A percentile compares a stretch with the other conserved stretches of the same genome.
Conservation (phyloP, 2,888 invertebrate genomes). For the Sympetrum striolatum region DNA sequence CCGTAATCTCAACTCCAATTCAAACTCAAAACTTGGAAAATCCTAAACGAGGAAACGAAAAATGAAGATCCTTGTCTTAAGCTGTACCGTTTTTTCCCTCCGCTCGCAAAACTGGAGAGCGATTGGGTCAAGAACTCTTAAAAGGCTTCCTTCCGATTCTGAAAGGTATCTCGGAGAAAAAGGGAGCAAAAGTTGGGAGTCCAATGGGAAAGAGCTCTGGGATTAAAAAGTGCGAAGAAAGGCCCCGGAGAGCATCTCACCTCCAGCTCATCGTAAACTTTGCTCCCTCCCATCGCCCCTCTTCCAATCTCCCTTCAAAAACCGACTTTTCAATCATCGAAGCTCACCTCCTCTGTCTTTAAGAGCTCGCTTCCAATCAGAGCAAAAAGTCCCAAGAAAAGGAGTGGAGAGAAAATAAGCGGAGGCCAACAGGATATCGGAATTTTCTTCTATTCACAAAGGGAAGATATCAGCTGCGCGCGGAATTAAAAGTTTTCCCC, state of each 20-base stretch:
- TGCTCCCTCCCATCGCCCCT: background rate
- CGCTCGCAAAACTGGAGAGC: background rate
- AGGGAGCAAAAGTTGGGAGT: background rate
- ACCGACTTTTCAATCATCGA: conserved; percentile 31
- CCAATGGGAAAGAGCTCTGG: background rate
- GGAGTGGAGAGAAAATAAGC: background rate
- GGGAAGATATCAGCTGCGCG: too few relatives aligned
- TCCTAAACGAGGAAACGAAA: background rate
- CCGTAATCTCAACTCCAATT: background rate
- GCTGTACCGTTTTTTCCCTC: background rate
- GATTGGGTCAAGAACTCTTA: background rate
- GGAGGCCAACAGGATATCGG: too few relatives aligned
- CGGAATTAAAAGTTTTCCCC: too few relatives aligned
- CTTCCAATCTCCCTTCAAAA: background rate
- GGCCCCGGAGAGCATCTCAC: background rate
- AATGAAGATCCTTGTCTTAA: background rate
- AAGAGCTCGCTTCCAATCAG: background rate
- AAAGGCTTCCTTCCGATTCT: background rate
- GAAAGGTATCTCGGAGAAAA: background rate
- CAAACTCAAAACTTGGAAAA: background rate
- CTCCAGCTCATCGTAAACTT: background rate
- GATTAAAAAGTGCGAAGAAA: background rate
- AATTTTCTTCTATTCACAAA: too few relatives aligned
- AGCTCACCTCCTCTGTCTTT: background rate
- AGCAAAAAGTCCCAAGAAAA: background rate